Evolutionary conservation across 1,140 invertebrate genomes (phyloP).

Genomic region (Drosophila teissieri): DNA sequence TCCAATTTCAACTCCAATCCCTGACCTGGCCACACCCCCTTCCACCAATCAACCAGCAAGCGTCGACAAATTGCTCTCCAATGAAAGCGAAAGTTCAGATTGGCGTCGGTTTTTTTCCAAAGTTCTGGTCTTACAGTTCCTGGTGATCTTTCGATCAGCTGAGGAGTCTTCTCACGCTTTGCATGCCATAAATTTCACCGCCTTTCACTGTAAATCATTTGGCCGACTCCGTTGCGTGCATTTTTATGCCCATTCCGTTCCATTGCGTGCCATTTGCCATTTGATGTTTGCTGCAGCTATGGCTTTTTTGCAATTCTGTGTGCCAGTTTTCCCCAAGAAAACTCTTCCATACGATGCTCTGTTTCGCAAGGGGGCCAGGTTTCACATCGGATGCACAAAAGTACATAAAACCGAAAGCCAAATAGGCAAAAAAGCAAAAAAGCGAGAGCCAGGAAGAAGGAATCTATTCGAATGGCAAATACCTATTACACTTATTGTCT

Average conservation of each 20-base stretch:
- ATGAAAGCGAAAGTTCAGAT: conserved; percentile 56
- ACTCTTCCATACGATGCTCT: conserved; percentile 63
- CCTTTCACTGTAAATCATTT: conserved; percentile 80
- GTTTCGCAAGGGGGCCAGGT: conserved; percentile 58
- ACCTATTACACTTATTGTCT: conserved; percentile 27
- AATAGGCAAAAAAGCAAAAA: not conserved
- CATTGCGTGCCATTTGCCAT: conserved; percentile 70
- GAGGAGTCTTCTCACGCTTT: conserved; percentile 63
- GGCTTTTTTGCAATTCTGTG: conserved; percentile 59
- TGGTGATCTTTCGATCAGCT: not conserved
- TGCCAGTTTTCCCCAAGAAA: conserved; percentile 66
- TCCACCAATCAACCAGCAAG: not conserved
- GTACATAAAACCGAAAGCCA: conserved; percentile 11
- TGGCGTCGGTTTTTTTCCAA: not conserved
- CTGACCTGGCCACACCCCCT: conserved; percentile 13
- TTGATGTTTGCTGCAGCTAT: conserved; percentile 38
- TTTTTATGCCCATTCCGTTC: conserved; percentile 63
- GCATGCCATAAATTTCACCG: conserved; percentile 78
- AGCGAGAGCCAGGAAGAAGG: conserved; percentile 41
- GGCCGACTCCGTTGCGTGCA: conserved; percentile 71
- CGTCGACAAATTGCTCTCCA: conserved; percentile 8
- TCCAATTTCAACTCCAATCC: conserved; percentile 7
- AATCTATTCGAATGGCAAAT: conserved; percentile 32
- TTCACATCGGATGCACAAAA: conserved; percentile 47
- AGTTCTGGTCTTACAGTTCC: conserved; percentile 14